Percentiles rank a stretch among this genome's conserved stretches.
These are phyloP conservation scores for Magallana nippona DNA, from an alignment of 2,888 invertebrate species.

Conservation along the genomic window DNA sequence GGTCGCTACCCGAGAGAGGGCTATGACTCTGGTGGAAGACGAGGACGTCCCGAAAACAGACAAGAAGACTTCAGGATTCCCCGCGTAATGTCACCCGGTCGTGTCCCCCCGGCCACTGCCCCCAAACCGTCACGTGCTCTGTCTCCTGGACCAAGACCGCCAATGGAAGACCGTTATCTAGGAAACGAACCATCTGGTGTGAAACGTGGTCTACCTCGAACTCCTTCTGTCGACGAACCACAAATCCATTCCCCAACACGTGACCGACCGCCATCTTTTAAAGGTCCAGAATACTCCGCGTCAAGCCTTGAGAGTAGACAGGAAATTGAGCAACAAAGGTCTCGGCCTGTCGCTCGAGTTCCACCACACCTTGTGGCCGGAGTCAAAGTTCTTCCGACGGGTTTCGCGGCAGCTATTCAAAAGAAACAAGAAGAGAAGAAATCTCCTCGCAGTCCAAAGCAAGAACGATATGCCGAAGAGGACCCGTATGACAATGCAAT, in stretches of 20 bases:
- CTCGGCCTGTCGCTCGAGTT: constrained; percentile 73
- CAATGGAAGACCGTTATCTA: constrained; percentile 18
- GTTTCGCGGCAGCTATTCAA: constrained; percentile 49
- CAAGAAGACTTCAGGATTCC: constrained; percentile 44
- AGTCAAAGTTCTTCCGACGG: constrained; percentile 71
- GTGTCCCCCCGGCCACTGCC: constrained; percentile 50
- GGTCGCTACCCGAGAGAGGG: neutral
- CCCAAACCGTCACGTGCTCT: constrained; percentile 49
- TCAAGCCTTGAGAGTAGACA: constrained; percentile 72
- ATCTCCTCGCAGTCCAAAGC: constrained; percentile 53
- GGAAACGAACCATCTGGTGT: constrained; percentile 39
- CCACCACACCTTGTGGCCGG: constrained; percentile 73
- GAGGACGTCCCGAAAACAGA: constrained; percentile 40
- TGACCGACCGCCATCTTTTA: constrained; percentile 45
- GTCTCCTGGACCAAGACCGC: constrained; percentile 43
- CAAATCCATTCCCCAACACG: constrained; percentile 51
- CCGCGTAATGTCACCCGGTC: constrained; percentile 49
- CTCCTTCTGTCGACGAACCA: constrained; percentile 35
- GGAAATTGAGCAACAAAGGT: constrained; percentile 52
- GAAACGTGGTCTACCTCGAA: constrained; percentile 36
- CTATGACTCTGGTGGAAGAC: constrained; percentile 28
- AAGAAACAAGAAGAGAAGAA: constrained; percentile 49
- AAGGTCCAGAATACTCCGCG: constrained; percentile 64
- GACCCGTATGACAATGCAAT: constrained; percentile 60
- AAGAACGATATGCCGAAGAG: constrained; percentile 50